Evolutionary conservation across 2,113 vertebrate genomes (phyloP).

Genomic region (Ammodytes dubius): DNA sequence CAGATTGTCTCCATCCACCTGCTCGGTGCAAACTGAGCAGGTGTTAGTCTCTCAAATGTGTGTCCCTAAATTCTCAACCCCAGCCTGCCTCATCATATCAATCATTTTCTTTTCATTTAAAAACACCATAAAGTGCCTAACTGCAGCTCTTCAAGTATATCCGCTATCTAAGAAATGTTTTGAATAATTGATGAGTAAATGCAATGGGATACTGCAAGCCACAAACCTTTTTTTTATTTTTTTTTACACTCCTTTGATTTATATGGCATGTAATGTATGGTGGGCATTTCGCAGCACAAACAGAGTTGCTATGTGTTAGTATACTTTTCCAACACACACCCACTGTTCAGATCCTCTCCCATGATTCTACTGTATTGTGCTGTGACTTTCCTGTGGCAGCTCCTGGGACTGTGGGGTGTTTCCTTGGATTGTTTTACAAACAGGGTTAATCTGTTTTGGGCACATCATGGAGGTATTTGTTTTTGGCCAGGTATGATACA

Average conservation of each 20-base stretch:
- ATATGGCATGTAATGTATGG: neutral
- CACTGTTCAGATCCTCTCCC: conserved; percentile 12
- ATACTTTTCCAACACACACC: conserved; percentile 59
- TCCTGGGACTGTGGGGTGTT: neutral
- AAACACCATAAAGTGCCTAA: neutral
- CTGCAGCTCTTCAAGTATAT: neutral
- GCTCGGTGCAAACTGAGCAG: neutral
- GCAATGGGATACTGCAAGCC: neutral
- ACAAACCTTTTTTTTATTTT: too few relatives aligned
- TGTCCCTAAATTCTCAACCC: neutral
- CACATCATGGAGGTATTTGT: conserved; percentile 25
- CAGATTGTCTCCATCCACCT: conserved; percentile 17
- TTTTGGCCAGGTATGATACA: conserved; percentile 14
- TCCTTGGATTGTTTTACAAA: neutral
- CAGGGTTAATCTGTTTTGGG: conserved; percentile 51
- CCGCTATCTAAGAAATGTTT: neutral
- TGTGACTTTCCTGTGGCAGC: conserved; percentile 55
- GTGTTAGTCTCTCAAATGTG: neutral
- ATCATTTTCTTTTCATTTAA: neutral
- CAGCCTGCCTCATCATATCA: neutral
- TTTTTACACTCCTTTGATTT: neutral
- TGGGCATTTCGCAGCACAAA: conserved; percentile 11
- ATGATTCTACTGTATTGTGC: conserved; percentile 20
- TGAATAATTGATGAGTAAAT: conserved; percentile 15
- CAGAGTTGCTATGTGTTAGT: conserved; percentile 45